Evolutionary conservation across 2,797 vertebrate species (phyloP).

Genomic region (Melanotaenia nigrans): DNA sequence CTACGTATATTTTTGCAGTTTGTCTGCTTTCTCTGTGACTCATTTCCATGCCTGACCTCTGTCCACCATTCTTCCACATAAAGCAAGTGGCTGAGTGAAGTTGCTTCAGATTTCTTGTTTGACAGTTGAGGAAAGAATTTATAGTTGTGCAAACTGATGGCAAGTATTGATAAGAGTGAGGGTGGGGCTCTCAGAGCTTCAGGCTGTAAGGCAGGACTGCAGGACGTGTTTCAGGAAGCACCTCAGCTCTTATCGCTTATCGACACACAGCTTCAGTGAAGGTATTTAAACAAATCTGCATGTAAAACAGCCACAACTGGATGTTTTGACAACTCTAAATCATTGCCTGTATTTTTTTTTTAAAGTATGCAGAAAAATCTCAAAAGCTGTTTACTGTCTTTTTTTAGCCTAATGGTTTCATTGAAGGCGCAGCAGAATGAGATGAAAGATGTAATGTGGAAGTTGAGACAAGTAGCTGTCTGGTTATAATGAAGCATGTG

Average conservation of each 20-base stretch:
- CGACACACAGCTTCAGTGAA: neutral
- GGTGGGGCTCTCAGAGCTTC: constrained; percentile 38
- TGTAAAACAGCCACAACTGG: constrained; percentile 14
- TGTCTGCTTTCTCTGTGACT: constrained; percentile 59
- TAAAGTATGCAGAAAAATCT: constrained; percentile 42
- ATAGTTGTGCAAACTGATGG: constrained; percentile 46
- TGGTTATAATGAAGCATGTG: constrained; percentile 77
- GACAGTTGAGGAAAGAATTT: constrained; percentile 40
- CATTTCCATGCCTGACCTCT: constrained; percentile 35
- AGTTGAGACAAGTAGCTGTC: constrained; percentile 62
- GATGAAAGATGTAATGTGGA: constrained; percentile 64
- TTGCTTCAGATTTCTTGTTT: constrained; percentile 2
- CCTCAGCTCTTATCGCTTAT: constrained; percentile 27
- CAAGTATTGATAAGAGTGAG: constrained; percentile 47
- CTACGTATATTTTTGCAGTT: constrained; percentile 36
- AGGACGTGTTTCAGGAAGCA: constrained; percentile 47
- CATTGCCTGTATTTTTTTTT: constrained; percentile 24
- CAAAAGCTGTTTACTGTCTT: constrained; percentile 48
- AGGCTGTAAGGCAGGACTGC: constrained; percentile 15
- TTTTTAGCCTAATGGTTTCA: constrained; percentile 44
- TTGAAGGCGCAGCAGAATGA: constrained; percentile 49
- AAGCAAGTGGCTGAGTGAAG: constrained; percentile 14
- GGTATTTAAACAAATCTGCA: constrained; percentile 16
- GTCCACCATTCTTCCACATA: constrained; percentile 17
- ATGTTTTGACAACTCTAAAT: constrained; percentile 48